Conservation (phyloP, 2,113 vertebrate genomes). For the Gambusia affinis region DNA sequence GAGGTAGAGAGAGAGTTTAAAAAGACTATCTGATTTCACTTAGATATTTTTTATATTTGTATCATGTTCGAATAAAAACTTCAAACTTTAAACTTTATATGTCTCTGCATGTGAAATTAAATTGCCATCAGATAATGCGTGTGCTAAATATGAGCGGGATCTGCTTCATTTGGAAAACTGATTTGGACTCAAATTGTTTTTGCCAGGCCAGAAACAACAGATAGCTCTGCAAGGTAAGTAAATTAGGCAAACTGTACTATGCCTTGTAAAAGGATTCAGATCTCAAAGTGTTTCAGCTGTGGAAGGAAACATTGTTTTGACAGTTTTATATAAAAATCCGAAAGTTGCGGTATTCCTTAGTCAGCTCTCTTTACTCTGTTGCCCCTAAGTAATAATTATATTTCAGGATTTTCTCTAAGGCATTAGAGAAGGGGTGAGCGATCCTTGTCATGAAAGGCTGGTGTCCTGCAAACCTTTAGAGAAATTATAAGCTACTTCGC, state of each 20-base stretch:
- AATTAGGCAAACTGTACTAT: slow-evolving; percentile 7
- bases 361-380: not conserved
- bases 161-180: slow-evolving; percentile 61
- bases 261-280: not conserved
- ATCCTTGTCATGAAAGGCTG: too few relatives aligned
- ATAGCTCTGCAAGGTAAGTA: slow-evolving; percentile 21
- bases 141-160: slow-evolving; percentile 61
- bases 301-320: not conserved
- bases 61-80: too few relatives aligned
- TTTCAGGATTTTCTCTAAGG: not conserved
- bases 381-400: not conserved
- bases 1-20: slow-evolving; percentile 57
- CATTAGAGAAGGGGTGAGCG: not conserved
- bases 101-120: slow-evolving; percentile 73
- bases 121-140: slow-evolving; percentile 67
- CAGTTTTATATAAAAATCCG: not conserved
- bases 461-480: too few relatives aligned
- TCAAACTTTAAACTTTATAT: too few relatives aligned
- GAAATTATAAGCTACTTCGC: not conserved
- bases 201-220: slow-evolving; percentile 39
- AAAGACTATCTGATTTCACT: slow-evolving; percentile 80
- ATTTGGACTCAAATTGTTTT: slow-evolving; percentile 64
- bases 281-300: not conserved
- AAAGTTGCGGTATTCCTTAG: not conserved
- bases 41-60: too few relatives aligned